Evolutionary conservation across 2,113 vertebrate genomes (phyloP).

Genomic region (Microtus montanus): DNA sequence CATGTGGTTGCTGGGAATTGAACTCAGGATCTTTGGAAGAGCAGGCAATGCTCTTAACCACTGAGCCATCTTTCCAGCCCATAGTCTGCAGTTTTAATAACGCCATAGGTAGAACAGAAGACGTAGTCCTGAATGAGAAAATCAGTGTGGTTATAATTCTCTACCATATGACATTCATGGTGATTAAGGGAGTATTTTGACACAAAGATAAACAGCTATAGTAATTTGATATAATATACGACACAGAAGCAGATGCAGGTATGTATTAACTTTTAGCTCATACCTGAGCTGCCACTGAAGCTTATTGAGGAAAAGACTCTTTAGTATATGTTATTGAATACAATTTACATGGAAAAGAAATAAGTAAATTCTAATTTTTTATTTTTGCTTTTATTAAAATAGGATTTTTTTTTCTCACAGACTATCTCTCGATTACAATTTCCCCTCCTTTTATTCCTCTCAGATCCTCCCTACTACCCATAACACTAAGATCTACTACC

Average conservation of each 20-base stretch:
- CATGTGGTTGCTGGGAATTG: too few species aligned
- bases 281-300: neutral
- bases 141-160: neutral
- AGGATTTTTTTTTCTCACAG: neutral
- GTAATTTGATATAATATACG: constrained; percentile 21
- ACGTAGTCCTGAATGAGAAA: neutral
- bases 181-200: constrained; percentile 12
- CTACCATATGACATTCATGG: neutral
- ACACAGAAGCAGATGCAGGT: neutral
- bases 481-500: neutral
- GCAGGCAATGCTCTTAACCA: too few species aligned
- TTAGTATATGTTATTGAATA: neutral
- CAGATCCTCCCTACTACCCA: neutral
- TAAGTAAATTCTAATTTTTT: neutral
- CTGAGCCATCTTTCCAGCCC: too few species aligned
- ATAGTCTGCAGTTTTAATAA: neutral
- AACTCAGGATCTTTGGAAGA: too few species aligned
- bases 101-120: neutral
- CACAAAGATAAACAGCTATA: constrained; percentile 10
- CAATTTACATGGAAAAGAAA: neutral
- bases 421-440: neutral
- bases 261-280: neutral
- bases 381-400: neutral
- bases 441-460: too few species aligned
- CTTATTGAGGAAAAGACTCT: neutral